Base-by-base conservation (phyloP, 2,113 vertebrate species). In the Bungarus multicinctus region DNA sequence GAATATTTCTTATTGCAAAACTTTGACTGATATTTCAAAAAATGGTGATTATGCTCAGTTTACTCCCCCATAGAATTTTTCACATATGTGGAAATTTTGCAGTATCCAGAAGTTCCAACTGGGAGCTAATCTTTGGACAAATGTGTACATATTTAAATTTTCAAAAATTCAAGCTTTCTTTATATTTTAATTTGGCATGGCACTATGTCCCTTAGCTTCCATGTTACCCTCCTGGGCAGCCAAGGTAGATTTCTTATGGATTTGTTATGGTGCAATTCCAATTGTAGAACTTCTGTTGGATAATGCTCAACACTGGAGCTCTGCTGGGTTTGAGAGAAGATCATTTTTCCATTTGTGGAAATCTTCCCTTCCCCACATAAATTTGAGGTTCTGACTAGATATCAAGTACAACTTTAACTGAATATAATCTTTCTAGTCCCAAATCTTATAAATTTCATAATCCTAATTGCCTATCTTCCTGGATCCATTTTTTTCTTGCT, bases 41-140 rank as follows among this genome's bases (percentile, higher is more conserved):
- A 87, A 11, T 14, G 25, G n/a, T 87, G 25, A 47, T 2, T 86
- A 25, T 7, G 16, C 69, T 74, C 69, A 74, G 64, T 6, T 74
- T 74, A 34, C n/a, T 74, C n/a, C n/a, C 30, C n/a, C n/a, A 74
- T 74, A 97, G 96, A 97, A 98, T 97, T 98, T 98, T 96, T 97
- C 97, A 98, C 97, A 97, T 98, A 96, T 97, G n/a, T 74, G 64
- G 14, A 74, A 74, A 64, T 64, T 64, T 16, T 69, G n/a, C 64
- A 34, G 64, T 16, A 74, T 34, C 64, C 64, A n/a, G 64, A 69
- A n/a, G 14, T 69, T 69, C 64, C n/a, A 34, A 34, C 64, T 74
- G 64, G n/a, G 30, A 74, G 5, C 14, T 74, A 74, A 74, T 74
- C 5, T 74, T 74, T 34, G n/a, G 14, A 14, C 14, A 74, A 96